Evolutionary conservation across 1,140 invertebrate species (phyloP), one percentile per base, ranked within the genome.

Genomic region (Cataglyphis hispanica): DNA sequence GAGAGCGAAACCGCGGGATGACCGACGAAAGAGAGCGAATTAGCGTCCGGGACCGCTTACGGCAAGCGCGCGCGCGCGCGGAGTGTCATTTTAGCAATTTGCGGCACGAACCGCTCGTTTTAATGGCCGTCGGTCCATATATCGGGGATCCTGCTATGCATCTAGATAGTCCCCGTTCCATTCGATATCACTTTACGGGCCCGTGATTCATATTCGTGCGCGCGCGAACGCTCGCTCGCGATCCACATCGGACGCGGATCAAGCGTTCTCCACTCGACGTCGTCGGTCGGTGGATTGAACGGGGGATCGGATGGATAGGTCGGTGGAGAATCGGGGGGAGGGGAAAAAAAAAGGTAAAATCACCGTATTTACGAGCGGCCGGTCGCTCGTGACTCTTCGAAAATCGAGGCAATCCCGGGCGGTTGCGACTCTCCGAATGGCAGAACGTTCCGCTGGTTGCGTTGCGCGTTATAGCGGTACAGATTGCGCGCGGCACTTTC

Each of bases 171-270:
- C 84, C 89, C 89, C 87, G 81, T 86, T 89, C 85, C 88, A 83
- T 88, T 81, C 87, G 88, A 91, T 93, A 93, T 93, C 90, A 90
- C 91, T 94, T 94, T 91, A 93, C 85, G 89, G 88, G 80, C 84
- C 80, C 76, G 89, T 91, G 91, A 93, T 92, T 94, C 92, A 93
- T 92, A 87, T 84, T 84, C 43, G 43, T 31, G 72, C 81, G 19
- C 27, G 40, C 22, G 13, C 10, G 10, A 31, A 31, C 13, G 31
- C 34, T 25, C 75, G 46, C 16, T 19, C 64, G 46, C 58, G 25
- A 50, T 50, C 64, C 61, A 7, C n/a, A 25, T 10, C 75, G 34
- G 46, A 40, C 37, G 66, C 25, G n/a, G 25, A 53, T 27, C 58
- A 61, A 13, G 46, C 19, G 61, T 78, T 85, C 83, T 40, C 74